These are phyloP conservation scores for Podilymbus podiceps DNA, from an alignment of 2,113 vertebrate genomes.

Conservation along the genomic window DNA sequence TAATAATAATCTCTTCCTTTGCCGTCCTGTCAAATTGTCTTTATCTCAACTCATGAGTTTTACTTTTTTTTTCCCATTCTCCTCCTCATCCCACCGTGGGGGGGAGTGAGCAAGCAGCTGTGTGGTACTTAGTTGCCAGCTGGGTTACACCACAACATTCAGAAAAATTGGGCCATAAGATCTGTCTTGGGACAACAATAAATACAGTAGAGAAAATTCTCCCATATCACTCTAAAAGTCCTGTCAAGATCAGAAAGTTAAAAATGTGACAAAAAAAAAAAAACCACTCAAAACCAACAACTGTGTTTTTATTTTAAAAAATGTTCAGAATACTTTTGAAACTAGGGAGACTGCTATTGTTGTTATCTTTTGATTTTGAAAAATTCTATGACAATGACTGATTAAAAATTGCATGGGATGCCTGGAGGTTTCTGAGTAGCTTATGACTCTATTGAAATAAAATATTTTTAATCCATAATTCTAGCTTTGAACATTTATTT, in stretches of 20 bases:
- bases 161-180: neutral
- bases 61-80: no score
- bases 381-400: neutral
- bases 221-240: neutral
- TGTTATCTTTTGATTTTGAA: neutral
- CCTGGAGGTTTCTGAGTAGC: neutral
- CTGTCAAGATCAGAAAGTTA: neutral
- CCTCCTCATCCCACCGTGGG: no score
- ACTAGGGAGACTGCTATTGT: neutral
- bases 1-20: no score
- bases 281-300: fast-evolving
- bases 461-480: neutral
- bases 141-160: neutral
- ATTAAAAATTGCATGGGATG: neutral
- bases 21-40: no score
- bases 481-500: neutral
- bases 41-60: no score
- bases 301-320: neutral
- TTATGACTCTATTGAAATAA: neutral
- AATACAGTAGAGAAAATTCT: neutral
- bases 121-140: no score
- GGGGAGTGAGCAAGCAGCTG: no score
- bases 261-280: neutral
- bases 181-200: neutral
- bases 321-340: neutral